A percentile compares a stretch with the other conserved stretches of the same genome.
Conservation (phyloP, 2,888 invertebrate genomes). For the Pteria penguin region DNA sequence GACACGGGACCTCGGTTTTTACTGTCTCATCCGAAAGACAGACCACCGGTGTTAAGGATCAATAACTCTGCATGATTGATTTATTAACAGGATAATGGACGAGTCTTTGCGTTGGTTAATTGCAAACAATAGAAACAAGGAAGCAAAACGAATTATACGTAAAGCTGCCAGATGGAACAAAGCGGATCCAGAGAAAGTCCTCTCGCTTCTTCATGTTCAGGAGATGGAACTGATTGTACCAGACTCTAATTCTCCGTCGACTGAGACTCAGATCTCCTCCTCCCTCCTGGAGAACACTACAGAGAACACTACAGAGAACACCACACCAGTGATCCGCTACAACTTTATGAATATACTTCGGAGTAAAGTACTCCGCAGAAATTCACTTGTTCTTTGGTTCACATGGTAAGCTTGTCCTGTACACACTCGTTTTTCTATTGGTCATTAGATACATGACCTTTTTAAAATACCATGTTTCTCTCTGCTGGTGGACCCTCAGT, state of each 20-base stretch:
- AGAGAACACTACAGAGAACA: background rate
- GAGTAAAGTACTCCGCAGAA: conserved; percentile 49
- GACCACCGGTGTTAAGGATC: background rate
- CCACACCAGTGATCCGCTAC: conserved; percentile 27
- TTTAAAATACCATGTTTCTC: background rate
- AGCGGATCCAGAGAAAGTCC: background rate
- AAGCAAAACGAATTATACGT: conserved; percentile 56
- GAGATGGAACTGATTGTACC: background rate
- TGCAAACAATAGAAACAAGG: conserved; percentile 58
- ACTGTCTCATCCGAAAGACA: too few species aligned
- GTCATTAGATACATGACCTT: background rate
- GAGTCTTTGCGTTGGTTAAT: conserved; percentile 72
- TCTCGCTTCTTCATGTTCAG: background rate
- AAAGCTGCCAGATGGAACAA: conserved; percentile 58
- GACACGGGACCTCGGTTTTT: too few species aligned
- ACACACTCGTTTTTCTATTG: background rate
- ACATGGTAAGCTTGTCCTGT: conserved; percentile 52
- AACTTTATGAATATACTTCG: conserved; percentile 56
- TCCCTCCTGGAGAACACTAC: background rate
- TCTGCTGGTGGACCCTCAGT: background rate
- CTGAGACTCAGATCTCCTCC: background rate
- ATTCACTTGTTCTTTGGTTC: conserved; percentile 58
- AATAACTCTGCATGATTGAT: background rate
- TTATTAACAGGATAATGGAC: conserved; percentile 62
- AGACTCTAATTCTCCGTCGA: background rate